These are phyloP conservation scores for Heliornis fulica DNA, from an alignment of 2,113 vertebrate genomes.

Conservation along the genomic window DNA sequence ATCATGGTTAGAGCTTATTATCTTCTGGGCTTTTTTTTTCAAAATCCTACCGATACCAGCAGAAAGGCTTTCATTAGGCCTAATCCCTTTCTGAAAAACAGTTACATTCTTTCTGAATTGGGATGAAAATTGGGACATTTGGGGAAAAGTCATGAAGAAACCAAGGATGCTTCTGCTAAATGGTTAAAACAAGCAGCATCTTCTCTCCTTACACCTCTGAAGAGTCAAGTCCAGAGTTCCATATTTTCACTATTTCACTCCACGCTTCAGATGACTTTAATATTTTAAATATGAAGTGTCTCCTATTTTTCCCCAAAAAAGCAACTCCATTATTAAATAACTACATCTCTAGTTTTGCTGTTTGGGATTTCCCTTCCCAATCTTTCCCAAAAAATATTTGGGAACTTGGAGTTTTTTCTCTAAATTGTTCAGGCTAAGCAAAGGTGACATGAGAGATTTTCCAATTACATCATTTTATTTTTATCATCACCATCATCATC, in stretches of 20 bases:
- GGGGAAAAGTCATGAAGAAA: not conserved
- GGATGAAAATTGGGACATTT: not conserved
- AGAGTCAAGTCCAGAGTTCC: not conserved
- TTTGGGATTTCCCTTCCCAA: not conserved
- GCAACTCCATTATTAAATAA: not conserved
- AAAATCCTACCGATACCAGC: not conserved
- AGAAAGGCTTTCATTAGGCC: not conserved
- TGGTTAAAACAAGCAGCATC: not conserved
- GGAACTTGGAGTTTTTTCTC: not conserved
- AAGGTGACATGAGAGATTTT: not conserved
- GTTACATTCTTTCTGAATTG: not conserved
- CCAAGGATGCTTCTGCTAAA: not conserved
- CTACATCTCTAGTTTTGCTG: not conserved
- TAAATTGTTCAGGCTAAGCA: not conserved
- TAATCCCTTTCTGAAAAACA: not conserved
- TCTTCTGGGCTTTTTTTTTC: not conserved
- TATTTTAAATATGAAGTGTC: not conserved
- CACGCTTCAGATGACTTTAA: not conserved
- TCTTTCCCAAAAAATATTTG: not conserved
- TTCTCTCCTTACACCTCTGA: not conserved
- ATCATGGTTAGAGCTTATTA: not conserved
- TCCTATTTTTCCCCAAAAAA: not conserved
- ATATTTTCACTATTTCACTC: not conserved
- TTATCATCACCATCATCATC: conserved; percentile 17
- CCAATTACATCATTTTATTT: conserved; percentile 52